Evolutionary conservation across 2,113 vertebrate genomes (phyloP), one percentile per base, ranked within the genome.

Genomic region (Lethenteron reissneri): DNA sequence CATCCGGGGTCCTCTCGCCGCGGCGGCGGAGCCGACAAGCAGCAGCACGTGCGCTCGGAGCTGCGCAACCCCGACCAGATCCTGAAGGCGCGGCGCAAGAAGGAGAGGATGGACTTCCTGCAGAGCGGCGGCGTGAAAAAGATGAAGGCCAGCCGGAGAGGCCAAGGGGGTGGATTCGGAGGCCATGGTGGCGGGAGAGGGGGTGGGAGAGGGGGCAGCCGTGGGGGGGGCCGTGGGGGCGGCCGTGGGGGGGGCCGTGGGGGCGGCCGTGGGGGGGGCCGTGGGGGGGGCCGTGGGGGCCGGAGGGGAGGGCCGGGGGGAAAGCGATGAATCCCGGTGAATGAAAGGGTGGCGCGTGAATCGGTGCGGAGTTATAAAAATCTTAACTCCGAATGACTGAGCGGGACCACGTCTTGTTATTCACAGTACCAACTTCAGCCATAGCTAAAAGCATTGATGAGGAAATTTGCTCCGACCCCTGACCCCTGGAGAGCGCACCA

Each of bases 51-150:
- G 5, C 83, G 79, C 74, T 85, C 86, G 0, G 94, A 99, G 81
- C 85, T 99, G 72, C 92, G 81, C 79, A 84, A 75, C 59, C 85
- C 78, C 41, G 81, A 88, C 25, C 86, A 99, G 82, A 99, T 99
- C 78, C 78, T 99, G 72, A 95, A 87, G 78, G 79, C 85, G 78
- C 84, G 92, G 69, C 90, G 83, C 74, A 80, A 76, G 3, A 70
- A 71, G 0, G 79, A 83, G 74, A 97, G 95, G 78, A 81, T 87
- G 71, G 81, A 78, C 21, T 97, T 97, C 80, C 79, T 95, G 74
- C 94, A 97, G 78, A 76, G 81, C 0, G 92, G 94, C 0, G 87
- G 86, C 57, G 72, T 95, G 72, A 84, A 84, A 76, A 88, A 85
- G 56, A 74, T 88, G 2, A 85, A 81, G 0, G 71, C 76, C 1